Conservation (phyloP, 2,113 vertebrate species). For the Pygathrix nemaeus region DNA sequence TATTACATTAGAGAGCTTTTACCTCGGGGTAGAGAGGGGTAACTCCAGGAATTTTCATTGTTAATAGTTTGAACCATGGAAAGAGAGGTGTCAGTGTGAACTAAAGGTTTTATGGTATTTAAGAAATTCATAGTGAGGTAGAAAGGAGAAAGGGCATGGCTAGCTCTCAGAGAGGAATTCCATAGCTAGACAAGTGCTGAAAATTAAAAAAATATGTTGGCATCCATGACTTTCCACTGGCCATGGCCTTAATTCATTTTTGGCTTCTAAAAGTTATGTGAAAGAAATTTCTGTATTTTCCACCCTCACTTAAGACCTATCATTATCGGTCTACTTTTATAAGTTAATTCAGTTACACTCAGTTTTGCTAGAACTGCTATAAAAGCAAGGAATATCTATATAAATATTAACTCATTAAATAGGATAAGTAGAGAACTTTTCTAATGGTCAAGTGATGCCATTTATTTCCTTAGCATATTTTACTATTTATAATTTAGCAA, state of each 20-base stretch:
- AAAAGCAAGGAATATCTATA: neutral
- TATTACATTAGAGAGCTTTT: neutral
- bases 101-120: neutral
- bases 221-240: neutral
- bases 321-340: neutral
- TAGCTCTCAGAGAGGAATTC: neutral
- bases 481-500: conserved; percentile 41
- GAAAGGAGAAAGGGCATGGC: neutral
- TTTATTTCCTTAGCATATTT: conserved; percentile 31
- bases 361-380: conserved; percentile 7
- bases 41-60: neutral
- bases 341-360: neutral
- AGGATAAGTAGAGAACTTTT: neutral
- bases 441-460: neutral
- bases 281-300: neutral
- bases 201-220: neutral
- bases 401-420: neutral
- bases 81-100: neutral
- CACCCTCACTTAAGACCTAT: neutral
- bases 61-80: neutral
- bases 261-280: neutral
- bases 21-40: neutral
- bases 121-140: neutral
- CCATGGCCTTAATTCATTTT: neutral
- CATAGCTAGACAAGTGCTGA: neutral